Evolutionary conservation across 1,140 invertebrate genomes (phyloP).

Genomic region (Drosophila arawakana): DNA sequence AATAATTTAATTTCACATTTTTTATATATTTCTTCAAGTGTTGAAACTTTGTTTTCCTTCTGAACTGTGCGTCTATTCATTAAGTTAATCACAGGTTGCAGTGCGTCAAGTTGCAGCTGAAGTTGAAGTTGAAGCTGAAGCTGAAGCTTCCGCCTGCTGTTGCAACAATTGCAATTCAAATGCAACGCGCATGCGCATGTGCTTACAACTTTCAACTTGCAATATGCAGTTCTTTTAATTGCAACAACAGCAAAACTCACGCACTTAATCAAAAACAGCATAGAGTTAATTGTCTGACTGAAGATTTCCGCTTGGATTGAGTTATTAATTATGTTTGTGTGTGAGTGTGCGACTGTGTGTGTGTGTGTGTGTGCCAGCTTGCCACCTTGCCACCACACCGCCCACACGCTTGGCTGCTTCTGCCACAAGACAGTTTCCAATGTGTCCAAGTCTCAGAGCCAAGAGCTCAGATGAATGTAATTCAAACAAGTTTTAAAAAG

Average conservation of each 20-base stretch:
- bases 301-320: slow-evolving; percentile 81
- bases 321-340: slow-evolving; percentile 78
- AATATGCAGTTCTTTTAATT: slow-evolving; percentile 28
- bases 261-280: slow-evolving; percentile 39
- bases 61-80: slow-evolving; percentile 45
- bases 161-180: slow-evolving; percentile 37
- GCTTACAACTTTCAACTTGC: slow-evolving; percentile 9
- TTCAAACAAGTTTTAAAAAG: neutral
- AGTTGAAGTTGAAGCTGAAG: slow-evolving; percentile 11
- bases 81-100: slow-evolving; percentile 65
- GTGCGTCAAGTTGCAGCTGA: slow-evolving; percentile 56
- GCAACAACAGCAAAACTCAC: slow-evolving; percentile 39
- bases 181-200: slow-evolving; percentile 27
- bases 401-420: slow-evolving; percentile 29
- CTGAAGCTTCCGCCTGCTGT: slow-evolving; percentile 33
- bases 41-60: neutral
- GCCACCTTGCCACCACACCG: slow-evolving; percentile 20
- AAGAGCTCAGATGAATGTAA: slow-evolving; percentile 59
- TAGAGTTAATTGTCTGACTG: slow-evolving; percentile 41
- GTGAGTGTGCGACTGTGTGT: neutral
- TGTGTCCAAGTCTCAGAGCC: slow-evolving; percentile 39
- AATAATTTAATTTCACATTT: no score
- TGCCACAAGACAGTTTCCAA: slow-evolving; percentile 26
- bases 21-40: no score
- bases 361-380: slow-evolving; percentile 13